Conservation (phyloP, 1,140 invertebrate species). For the Eurytemora carolleeae region DNA sequence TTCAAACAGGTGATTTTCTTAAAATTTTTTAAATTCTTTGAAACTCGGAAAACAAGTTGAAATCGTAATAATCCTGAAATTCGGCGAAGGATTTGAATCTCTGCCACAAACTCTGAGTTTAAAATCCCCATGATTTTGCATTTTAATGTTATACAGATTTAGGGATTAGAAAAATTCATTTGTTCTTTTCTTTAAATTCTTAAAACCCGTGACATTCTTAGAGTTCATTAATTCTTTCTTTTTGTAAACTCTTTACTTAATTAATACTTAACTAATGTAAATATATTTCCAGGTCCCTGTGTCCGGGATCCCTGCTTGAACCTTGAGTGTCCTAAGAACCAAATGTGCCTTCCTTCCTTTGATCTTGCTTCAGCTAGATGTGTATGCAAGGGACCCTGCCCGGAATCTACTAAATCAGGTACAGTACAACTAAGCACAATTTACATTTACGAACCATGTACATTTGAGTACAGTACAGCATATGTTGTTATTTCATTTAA, state of each 20-base stretch:
- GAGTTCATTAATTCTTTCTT: too few relatives aligned
- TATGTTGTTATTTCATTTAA: too few relatives aligned
- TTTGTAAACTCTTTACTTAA: background rate
- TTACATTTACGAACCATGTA: too few relatives aligned
- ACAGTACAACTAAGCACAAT: too few relatives aligned
- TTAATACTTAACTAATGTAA: background rate
- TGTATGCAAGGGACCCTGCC: background rate
- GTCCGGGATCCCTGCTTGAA: background rate
- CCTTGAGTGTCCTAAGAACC: background rate
- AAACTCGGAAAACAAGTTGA: too few relatives aligned
- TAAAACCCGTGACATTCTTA: too few relatives aligned
- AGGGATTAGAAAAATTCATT: background rate
- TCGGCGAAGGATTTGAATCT: too few relatives aligned
- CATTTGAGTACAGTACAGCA: too few relatives aligned
- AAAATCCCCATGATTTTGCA: background rate
- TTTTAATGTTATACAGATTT: background rate
- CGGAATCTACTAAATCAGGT: too few relatives aligned
- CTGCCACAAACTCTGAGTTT: too few relatives aligned
- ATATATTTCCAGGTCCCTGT: background rate
- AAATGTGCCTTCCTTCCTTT: background rate
- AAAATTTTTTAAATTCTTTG: too few relatives aligned
- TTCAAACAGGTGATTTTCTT: background rate
- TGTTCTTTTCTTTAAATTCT: background rate
- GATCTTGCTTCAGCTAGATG: background rate
- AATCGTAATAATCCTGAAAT: too few relatives aligned